A percentile compares a stretch with the other conserved stretches of the same genome.
These are phyloP conservation scores for Latheticus oryzae DNA, from an alignment of 2,888 invertebrate genomes.

Conservation along the genomic window DNA sequence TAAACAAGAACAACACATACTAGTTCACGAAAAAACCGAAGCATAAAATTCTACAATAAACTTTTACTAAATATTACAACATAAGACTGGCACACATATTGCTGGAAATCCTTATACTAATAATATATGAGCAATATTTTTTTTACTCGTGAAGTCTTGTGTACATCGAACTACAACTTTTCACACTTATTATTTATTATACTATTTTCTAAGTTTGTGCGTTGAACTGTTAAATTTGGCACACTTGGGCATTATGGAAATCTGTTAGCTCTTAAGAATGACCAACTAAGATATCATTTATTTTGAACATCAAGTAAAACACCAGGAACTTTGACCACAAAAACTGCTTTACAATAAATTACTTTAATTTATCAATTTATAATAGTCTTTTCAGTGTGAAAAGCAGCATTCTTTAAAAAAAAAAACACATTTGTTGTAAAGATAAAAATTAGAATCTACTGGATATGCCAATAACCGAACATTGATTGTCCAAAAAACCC, in stretches of 20 bases:
- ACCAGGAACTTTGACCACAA: no score
- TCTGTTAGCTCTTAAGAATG: slow-evolving; percentile 18
- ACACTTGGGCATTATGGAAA: slow-evolving; percentile 35
- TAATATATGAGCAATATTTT: slow-evolving; percentile 42
- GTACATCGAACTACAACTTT: slow-evolving; percentile 38
- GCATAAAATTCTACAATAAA: no score
- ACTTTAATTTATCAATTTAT: no score
- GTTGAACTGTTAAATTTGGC: slow-evolving; percentile 40
- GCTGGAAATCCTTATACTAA: slow-evolving; percentile 42
- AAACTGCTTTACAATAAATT: no score
- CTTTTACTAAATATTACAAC: slow-evolving; percentile 38
- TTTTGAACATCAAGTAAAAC: no score
- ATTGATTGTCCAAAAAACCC: slow-evolving; percentile 37
- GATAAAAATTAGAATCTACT: slow-evolving; percentile 8
- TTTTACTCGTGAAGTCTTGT: slow-evolving; percentile 39
- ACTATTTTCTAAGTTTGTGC: slow-evolving; percentile 40
- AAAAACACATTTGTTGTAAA: no score
- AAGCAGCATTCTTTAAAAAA: no score
- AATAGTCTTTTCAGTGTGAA: no score
- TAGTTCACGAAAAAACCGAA: slow-evolving; percentile 30
- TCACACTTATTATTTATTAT: slow-evolving; percentile 18
- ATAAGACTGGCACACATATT: slow-evolving; percentile 51
- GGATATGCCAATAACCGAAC: slow-evolving; percentile 31
- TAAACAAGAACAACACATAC: slow-evolving; percentile 41
- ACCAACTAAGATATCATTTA: no score